phyloP scores from a whole-genome alignment of 92 coral and sea anemone genomes.

The Zoanthus solanderi region DNA sequence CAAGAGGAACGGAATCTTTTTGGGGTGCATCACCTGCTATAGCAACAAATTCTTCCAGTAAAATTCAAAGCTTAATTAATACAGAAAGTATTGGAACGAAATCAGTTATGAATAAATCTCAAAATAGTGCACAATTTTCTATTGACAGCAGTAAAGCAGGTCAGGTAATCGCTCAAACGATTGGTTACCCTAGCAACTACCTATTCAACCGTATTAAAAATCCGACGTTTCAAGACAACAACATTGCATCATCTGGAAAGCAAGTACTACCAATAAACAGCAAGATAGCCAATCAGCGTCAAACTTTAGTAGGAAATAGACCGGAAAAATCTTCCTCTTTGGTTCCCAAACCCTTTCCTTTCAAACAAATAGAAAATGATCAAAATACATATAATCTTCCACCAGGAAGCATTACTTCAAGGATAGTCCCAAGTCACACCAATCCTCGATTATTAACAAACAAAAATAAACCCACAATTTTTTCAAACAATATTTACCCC shows the following conservation, averaged over 20 bases:
- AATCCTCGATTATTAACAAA: not conserved
- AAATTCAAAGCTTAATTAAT: not conserved
- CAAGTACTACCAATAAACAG: not conserved
- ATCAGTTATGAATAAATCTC: not conserved
- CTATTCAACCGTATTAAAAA: not conserved
- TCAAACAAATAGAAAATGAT: not conserved
- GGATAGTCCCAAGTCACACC: not conserved
- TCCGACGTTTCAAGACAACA: not conserved
- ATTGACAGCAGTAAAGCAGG: not conserved
- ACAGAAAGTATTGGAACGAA: not conserved
- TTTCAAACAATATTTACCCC: not conserved
- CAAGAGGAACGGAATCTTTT: not conserved
- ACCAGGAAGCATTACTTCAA: not conserved
- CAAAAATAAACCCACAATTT: not conserved
- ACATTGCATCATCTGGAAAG: not conserved
- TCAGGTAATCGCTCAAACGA: not conserved
- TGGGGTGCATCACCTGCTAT: slow-evolving; percentile 29
- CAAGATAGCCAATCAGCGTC: not conserved
- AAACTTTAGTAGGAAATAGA: not conserved
- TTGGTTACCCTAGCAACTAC: not conserved
- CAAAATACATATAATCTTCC: not conserved
- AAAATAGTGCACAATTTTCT: not conserved
- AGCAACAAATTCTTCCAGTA: not conserved
- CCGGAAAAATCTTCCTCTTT: not conserved
- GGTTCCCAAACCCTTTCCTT: not conserved